Base-by-base conservation (phyloP, 2,797 vertebrate genomes). In the Pipistrellus kuhlii region DNA sequence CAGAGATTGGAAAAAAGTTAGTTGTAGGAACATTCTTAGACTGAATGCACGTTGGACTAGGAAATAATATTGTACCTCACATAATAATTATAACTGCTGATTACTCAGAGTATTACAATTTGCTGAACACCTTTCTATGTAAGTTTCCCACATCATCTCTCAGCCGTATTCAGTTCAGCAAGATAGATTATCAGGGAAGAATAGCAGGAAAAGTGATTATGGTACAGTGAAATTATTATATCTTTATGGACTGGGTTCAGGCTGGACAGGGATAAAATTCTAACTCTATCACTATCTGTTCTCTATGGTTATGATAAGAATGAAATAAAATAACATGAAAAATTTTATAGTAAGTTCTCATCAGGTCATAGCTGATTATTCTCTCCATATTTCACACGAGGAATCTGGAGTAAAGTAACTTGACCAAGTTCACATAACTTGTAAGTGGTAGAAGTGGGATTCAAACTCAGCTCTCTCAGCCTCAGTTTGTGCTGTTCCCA, bases 281-380 rank as follows among this genome's bases (percentile, higher is more conserved):
- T 46, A 82, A 71, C 15, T 32, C 15, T 32, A 23, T 5, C 66
- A 68, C 21, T 87, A 2, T 85, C 46, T 83, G 23, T 94, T 95
- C 73, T 46, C 17, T 81, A 12, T 84, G 71, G 2, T 73, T 69
- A 51, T 71, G 38, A 57, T 11, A 23, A 88, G 23, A n/a, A 86
- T 80, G 32, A 72, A 88, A 72, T 82, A 53, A 96, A 78, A 83
- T 80, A 80, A 94, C 51, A 30, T 32, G 15, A 57, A 25, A 51
- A 51, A 91, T 38, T 44, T 44, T 93, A 4, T 68, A 55, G 35
- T 46, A 57, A 55, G 38, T 17, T 35, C 14, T 80, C 78, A 53
- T 51, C 55, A 91, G 68, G 46, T 13, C 30, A 20, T 14, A 73
- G 15, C 64, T 94, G 20, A 25, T 85, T 23, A 64, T 32, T 90